Base-by-base conservation (phyloP, 2,888 invertebrate genomes). In the Aphodius sticticus region DNA sequence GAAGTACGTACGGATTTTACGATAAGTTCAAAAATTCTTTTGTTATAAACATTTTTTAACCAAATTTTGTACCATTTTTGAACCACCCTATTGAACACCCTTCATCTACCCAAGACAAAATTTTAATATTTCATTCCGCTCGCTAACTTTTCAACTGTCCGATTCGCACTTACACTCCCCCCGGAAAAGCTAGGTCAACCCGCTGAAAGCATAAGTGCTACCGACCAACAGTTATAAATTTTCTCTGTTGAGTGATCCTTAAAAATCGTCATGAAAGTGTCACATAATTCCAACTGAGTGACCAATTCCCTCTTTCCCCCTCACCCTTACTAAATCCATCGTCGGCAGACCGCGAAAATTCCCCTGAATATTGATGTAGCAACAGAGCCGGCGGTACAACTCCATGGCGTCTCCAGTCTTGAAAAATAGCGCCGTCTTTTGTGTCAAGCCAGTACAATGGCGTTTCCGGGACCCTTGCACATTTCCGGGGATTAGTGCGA, bases 401-500 rank as follows among this genome's bases (percentile, higher is more conserved):
- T 71, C 26, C 74, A 70, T 80, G 81, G 79, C 72, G 69, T 37
- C 72, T 74, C 75, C 75, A 69, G 36, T 36, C 7, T 53, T 74
- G 83, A 84, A 84, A 86, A 87, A 86, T 86, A 26, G 35, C 74
- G 36, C 74, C 2, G 86, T 83, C 87, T 87, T 87, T 87, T 87
- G 86, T 86, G 86, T 85, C 79, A 77, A 83, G 81, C 15, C 81
- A 81, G 82, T 85, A 84, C 86, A 86, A 86, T 86, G 86, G 85
- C 83, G 86, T 85, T 87, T 86, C 86, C 87, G 85, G 83, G 82
- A 81, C 82, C 85, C 83, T 53, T 53, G 80, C 70, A 69, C 82
- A 86, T 85, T 87, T 88, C 88, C 88, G 87, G 86, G 85, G 87
- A 87, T 88, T 88, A 86, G 85, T 84, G 83, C 82, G 87, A 88